Evolutionary conservation across 1,140 invertebrate species (phyloP), one percentile per base, ranked within the genome.

Genomic region (Drosophila auraria): DNA sequence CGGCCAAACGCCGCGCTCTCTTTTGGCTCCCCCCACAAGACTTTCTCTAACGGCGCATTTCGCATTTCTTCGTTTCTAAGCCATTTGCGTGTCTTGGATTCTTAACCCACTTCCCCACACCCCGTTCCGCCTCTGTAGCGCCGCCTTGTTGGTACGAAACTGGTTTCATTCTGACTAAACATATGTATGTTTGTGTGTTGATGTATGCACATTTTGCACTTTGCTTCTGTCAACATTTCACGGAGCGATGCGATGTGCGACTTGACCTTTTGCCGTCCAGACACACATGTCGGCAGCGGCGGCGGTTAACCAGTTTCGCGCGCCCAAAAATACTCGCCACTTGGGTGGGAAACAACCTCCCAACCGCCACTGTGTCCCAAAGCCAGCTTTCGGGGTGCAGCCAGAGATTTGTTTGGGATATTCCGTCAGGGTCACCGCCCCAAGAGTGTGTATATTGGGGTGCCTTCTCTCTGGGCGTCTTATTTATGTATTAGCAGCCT

Each of bases 151-250:
- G 23, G 17, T 23, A 38, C 2, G 36, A 40, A 57, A 57, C 54
- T 57, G 54, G 54, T 57, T 57, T 57, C 14, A 57, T 57, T 57
- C 20, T 25, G 6, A 17, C 50, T 33, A 17, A 53, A 33, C 36
- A 40, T 15, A 23, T 20, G 3, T 54, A 20, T 14, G 3, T 54
- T 14, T 14, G 9, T 42, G n/a, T 42, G 17, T 15, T 38, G 33
- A 58, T 58, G 33, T 58, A 25, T 58, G 11, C 44, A 45, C 23
- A 59, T 59, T 59, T 80, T 80, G 78, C 65, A 80, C 60, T 69
- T 53, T 53, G 59, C 65, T 71, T 60, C 59, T 72, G 57, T 68
- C 66, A 77, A 82, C 54, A 40, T 40, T 57, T 57, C 36, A 40
- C 54, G 20, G 14, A 40, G 54, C 42, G 2, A 17, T 44, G 42